Evolutionary conservation across 2,797 vertebrate genomes (phyloP).

Genomic region (Aldrovandia affinis): DNA sequence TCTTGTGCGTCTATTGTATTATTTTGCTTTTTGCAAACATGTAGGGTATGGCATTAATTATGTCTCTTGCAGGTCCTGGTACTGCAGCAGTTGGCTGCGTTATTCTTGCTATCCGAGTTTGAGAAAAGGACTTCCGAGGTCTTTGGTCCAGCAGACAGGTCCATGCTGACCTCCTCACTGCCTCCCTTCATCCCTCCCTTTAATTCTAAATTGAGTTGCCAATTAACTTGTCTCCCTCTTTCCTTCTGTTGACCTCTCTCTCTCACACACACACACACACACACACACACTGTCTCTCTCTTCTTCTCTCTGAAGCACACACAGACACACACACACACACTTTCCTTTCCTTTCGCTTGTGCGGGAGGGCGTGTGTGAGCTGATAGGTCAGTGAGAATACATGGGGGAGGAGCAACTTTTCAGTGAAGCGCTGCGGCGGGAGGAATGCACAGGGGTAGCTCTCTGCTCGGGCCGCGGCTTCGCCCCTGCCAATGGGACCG

Average conservation of each 20-base stretch:
- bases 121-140: neutral
- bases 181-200: slow-evolving; percentile 46
- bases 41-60: neutral
- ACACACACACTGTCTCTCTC: no score
- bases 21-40: no score
- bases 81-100: no score
- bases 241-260: slow-evolving; percentile 50
- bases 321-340: slow-evolving; percentile 46
- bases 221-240: slow-evolving; percentile 76
- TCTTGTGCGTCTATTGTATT: no score
- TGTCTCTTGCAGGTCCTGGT: neutral
- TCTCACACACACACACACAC: slow-evolving; percentile 60
- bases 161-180: slow-evolving; percentile 27
- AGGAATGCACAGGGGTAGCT: neutral
- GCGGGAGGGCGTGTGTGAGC: no score
- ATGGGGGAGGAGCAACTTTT: neutral
- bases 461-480: neutral
- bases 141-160: slow-evolving; percentile 35
- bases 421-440: neutral
- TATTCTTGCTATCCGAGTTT: no score
- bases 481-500: slow-evolving; percentile 8
- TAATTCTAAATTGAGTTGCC: slow-evolving; percentile 71
- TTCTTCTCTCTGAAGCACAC: no score
- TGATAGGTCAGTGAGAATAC: neutral
- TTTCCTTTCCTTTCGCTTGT: no score